Evolutionary conservation across 2,888 invertebrate genomes (phyloP), one percentile per base, ranked within the genome.

Genomic region (Mesorhabditis belari): DNA sequence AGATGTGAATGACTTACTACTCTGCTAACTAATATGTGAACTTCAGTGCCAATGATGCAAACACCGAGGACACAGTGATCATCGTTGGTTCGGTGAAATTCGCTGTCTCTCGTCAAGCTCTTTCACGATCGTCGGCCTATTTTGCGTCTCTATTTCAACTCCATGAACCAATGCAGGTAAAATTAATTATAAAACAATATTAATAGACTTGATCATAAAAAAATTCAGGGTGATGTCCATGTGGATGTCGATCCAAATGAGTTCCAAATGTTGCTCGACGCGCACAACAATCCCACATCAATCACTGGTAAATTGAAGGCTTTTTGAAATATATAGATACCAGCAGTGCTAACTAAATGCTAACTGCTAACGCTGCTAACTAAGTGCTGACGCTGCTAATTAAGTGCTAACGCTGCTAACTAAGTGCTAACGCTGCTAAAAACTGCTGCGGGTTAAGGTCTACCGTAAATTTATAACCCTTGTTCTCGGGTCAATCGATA

Each of bases 241-340:
- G 25, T 66, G 25, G 59, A 63, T 4, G 58, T 62, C 5, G 63
- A 63, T 21, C 57, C 63, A 1, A 27, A 57, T 19, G 49, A 60
- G 23, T 63, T 63, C 58, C 63, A 61, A 23, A 35, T 27, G 12
- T 27, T 63, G 3, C 55, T 63, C 4, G 61, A 63, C 29, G 61
- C 60, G 17, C 60, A 58, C 49, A 63, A 60, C 55, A 17, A 23
- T 23, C 24, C 12, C 6, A 12, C 6, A 23, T 17, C 12, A 2
- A 17, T 54, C 17, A 26, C 12, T 3, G 55, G 55, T 54, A 25
- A 2, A 6, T 19, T 54, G 23, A 25, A n/a, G n/a, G n/a, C n/a
- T n/a, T n/a, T n/a, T n/a, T n/a, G n/a, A n/a, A n/a, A n/a, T n/a
- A n/a, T n/a, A n/a, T n/a, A n/a, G n/a, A n/a, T n/a, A n/a, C n/a